phyloP scores from a whole-genome alignment of 1,140 invertebrate species.

The Psilanteris sp. region DNA sequence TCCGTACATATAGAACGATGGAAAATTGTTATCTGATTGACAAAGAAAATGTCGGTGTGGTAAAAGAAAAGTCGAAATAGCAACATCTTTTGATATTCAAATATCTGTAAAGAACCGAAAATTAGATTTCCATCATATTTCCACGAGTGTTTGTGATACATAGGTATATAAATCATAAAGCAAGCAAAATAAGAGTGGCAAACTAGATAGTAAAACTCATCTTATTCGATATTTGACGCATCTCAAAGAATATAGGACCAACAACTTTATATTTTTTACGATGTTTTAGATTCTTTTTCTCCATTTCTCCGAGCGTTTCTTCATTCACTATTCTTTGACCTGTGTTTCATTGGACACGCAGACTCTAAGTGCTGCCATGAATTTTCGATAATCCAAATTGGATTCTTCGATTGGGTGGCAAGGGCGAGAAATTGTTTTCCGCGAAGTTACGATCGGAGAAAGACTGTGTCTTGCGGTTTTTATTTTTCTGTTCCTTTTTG shows the following conservation, averaged over 20 bases:
- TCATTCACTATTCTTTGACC: constrained; percentile 61
- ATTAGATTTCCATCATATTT: constrained; percentile 53
- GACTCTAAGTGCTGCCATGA: constrained; percentile 70
- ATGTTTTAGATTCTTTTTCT: constrained; percentile 38
- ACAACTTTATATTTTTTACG: constrained; percentile 64
- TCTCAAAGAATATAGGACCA: constrained; percentile 34
- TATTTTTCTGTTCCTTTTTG: constrained; percentile 46
- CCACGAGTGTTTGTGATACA: constrained; percentile 25
- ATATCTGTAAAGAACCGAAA: constrained; percentile 9
- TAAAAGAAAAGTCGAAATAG: no score
- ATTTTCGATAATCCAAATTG: constrained; percentile 78
- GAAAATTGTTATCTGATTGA: no score
- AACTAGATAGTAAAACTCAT: constrained; percentile 43
- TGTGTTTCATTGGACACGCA: constrained; percentile 64
- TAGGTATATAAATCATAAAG: constrained; percentile 36
- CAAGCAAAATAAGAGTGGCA: constrained; percentile 20
- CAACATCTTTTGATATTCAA: no score
- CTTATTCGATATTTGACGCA: constrained; percentile 37
- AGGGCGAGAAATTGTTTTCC: constrained; percentile 65
- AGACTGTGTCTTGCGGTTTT: constrained; percentile 57
- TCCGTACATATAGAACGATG: no score
- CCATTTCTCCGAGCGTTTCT: constrained; percentile 31
- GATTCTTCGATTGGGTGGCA: constrained; percentile 69
- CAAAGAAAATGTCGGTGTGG: no score
- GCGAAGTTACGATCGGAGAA: constrained; percentile 61